Evolutionary conservation across 2,797 vertebrate genomes (phyloP).

Genomic region (Prunella strophiata): DNA sequence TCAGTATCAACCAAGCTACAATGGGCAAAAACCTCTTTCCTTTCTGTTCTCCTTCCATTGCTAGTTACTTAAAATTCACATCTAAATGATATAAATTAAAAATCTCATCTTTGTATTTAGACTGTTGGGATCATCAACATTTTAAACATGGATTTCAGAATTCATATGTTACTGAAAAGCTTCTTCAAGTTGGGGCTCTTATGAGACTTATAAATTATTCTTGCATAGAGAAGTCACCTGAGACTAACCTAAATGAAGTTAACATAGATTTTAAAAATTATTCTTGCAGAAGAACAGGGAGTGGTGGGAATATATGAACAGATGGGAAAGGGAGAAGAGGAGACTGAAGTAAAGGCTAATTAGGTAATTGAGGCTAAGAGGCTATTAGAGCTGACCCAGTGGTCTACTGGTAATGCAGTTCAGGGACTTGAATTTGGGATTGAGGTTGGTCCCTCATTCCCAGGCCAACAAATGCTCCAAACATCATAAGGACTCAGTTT

Average conservation of each 20-base stretch:
- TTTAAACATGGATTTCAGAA: conserved; percentile 41
- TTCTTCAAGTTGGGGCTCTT: conserved; percentile 45
- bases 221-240: conserved; percentile 59
- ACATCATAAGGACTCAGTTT: not conserved
- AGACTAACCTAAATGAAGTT: conserved; percentile 74
- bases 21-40: not conserved
- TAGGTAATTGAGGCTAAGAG: conserved; percentile 73
- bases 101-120: not conserved
- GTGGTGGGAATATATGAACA: conserved; percentile 73
- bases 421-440: conserved; percentile 46
- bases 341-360: conserved; percentile 66
- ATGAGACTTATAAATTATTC: conserved; percentile 67
- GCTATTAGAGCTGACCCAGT: conserved; percentile 68
- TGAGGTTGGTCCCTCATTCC: conserved; percentile 32
- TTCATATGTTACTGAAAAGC: conserved; percentile 43
- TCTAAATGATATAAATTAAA: not conserved
- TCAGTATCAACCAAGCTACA: not conserved
- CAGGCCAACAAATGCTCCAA: not conserved
- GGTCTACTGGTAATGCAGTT: conserved; percentile 46
- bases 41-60: not conserved
- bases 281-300: conserved; percentile 66
- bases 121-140: conserved; percentile 26
- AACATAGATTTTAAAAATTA: conserved; percentile 72
- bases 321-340: conserved; percentile 64
- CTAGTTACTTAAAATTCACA: not conserved